phyloP scores from a whole-genome alignment of 2,113 vertebrate species.

The Hippocampus barbouri region DNA sequence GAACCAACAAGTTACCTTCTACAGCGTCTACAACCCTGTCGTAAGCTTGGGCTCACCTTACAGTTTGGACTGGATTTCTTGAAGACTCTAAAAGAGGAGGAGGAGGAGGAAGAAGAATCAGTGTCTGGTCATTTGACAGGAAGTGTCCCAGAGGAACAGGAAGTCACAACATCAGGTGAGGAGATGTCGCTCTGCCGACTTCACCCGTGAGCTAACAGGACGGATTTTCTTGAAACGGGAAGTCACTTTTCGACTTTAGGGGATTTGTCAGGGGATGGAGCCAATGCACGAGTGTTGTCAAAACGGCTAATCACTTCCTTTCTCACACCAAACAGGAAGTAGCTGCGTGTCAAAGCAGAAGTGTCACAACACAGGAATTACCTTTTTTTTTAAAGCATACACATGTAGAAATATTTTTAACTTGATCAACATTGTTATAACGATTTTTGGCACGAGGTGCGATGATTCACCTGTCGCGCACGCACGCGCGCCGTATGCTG shows the following conservation, averaged over 20 bases:
- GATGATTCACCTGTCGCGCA: background rate
- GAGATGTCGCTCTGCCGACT: background rate
- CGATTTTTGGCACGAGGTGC: background rate
- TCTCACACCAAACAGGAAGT: slow-evolving; percentile 2
- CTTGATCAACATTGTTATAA: background rate
- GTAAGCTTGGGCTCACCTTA: slow-evolving; percentile 58
- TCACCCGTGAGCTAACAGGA: background rate
- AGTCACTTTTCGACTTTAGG: background rate
- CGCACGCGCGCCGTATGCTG: background rate
- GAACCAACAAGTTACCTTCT: background rate
- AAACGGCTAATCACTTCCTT: background rate
- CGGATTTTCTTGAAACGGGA: background rate
- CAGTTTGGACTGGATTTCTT: slow-evolving; percentile 79
- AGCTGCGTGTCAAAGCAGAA: background rate
- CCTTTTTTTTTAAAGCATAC: background rate
- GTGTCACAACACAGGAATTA: background rate
- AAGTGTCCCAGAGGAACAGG: background rate
- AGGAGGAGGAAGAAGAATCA: slow-evolving; percentile 7
- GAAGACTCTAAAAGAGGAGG: slow-evolving; percentile 64
- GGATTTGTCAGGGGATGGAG: background rate
- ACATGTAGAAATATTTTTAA: background rate
- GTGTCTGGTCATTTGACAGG: background rate
- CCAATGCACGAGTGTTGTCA: background rate
- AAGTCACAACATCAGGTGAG: background rate
- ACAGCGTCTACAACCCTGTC: background rate